A percentile compares a stretch with the other conserved stretches of the same genome.
Evolutionary conservation across 2,797 vertebrate genomes (phyloP).

Genomic region (Rhinichthys osculus): DNA sequence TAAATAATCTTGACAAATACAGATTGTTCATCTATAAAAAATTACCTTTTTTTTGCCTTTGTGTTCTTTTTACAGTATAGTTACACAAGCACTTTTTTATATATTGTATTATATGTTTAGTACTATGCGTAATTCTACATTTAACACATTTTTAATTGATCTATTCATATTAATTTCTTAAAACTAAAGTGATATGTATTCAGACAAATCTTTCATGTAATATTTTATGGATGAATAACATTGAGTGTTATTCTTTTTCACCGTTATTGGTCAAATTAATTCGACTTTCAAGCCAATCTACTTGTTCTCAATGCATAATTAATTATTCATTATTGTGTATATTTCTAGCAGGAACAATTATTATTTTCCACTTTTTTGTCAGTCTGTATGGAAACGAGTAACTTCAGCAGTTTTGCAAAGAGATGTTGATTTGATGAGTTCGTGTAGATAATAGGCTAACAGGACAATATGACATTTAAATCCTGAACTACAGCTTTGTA

Average conservation of each 20-base stretch:
- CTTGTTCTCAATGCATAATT: background rate
- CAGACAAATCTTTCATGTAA: background rate
- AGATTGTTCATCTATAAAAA: background rate
- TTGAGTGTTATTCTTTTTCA: background rate
- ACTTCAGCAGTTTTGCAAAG: background rate
- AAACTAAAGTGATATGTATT: background rate
- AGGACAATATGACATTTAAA: conserved; percentile 32
- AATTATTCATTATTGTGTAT: background rate
- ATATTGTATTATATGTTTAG: background rate
- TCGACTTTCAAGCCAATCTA: background rate
- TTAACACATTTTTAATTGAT: background rate
- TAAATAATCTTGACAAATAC: background rate
- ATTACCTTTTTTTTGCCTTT: background rate
- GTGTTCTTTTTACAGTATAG: background rate
- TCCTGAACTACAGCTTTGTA: background rate
- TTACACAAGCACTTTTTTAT: background rate
- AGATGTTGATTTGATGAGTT: conserved; percentile 17
- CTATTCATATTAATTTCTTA: background rate
- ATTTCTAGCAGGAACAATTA: background rate
- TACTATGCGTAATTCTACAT: background rate
- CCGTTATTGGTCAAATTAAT: background rate
- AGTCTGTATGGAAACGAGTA: conserved; percentile 7
- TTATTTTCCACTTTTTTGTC: background rate
- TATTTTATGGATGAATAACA: background rate
- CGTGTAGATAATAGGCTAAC: conserved; percentile 1